Conservation (phyloP, 2,797 vertebrate species). For the Spatula clypeata region DNA sequence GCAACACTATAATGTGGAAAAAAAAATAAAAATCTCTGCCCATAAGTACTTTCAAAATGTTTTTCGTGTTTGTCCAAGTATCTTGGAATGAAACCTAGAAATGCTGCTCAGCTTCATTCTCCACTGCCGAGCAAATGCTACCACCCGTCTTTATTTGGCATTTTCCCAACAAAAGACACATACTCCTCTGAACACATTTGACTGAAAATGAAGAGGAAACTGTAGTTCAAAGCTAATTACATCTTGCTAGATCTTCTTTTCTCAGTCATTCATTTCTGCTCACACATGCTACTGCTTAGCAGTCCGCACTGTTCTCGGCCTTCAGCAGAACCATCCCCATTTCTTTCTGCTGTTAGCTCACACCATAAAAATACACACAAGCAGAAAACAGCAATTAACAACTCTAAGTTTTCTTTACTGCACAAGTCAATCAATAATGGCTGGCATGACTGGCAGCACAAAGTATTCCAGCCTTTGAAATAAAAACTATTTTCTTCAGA, state of each 20-base stretch:
- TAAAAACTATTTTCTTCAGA: conserved; percentile 26
- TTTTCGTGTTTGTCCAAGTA: conserved; percentile 71
- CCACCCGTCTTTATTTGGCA: conserved; percentile 67
- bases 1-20: background rate
- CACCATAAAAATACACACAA: conserved; percentile 71
- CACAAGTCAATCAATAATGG: conserved; percentile 67
- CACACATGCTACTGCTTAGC: conserved; percentile 71
- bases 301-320: conserved; percentile 66
- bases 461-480: conserved; percentile 55
- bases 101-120: conserved; percentile 67
- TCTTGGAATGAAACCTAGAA: conserved; percentile 69
- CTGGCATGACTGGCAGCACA: conserved; percentile 47
- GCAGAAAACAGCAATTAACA: conserved; percentile 69
- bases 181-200: conserved; percentile 69
- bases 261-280: conserved; percentile 69
- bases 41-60: conserved; percentile 60
- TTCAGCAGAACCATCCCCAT: conserved; percentile 61
- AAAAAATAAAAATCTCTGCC: background rate
- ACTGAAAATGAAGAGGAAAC: conserved; percentile 68
- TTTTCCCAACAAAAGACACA: conserved; percentile 64
- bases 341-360: conserved; percentile 52
- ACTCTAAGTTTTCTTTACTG: conserved; percentile 50
- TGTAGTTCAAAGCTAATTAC: conserved; percentile 73
- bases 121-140: conserved; percentile 57
- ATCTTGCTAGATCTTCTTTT: conserved; percentile 68